Evolutionary conservation across 2,797 vertebrate genomes (phyloP), one percentile per base, ranked within the genome.

Genomic region (Phrynocephalus vlangalii): DNA sequence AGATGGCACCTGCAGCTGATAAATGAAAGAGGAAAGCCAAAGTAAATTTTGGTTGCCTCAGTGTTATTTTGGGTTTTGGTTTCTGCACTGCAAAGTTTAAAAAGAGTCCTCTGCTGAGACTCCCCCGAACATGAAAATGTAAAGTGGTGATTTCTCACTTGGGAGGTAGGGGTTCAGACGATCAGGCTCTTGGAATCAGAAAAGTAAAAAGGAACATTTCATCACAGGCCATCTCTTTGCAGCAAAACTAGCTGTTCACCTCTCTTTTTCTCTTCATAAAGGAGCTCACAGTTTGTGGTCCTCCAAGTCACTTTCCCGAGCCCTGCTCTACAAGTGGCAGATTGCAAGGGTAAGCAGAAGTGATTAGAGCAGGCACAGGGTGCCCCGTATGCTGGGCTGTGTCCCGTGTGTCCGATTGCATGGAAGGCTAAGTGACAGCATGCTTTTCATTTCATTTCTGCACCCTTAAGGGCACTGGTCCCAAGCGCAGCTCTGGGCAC

Each of bases 241-340:
- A 92, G 90, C 72, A 92, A 91, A 95, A 96, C 96, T 95, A 96
- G 93, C 89, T 94, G 94, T 95, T 93, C 93, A 92, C 92, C 90
- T 91, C 93, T 92, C 94, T 86, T 92, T 85, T 92, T 94, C 91
- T 94, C 88, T 85, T 92, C 94, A 95, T 91, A 94, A 95, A 92
- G 89, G 93, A 95, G 91, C 84, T 93, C 94, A 94, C 91, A 94
- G 94, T 89, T 56, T 56, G 52, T 56, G 52, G 52, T 56, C 52
- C 52, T 56, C 52, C 52, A 56, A 56, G 52, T 56, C 52, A 56
- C 52, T 56, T 56, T 56, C 52, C 52, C 52, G 13, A 22, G 33
- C 9, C 33, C 20, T 63, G 56, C n/a, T 63, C 28, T 78, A 67
- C 24, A 67, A 18, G 44, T 26, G 26, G 20, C 63, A 26, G 15